phyloP scores from a whole-genome alignment of 2,113 vertebrate species.

The Cyprinodon brontotheroides region DNA sequence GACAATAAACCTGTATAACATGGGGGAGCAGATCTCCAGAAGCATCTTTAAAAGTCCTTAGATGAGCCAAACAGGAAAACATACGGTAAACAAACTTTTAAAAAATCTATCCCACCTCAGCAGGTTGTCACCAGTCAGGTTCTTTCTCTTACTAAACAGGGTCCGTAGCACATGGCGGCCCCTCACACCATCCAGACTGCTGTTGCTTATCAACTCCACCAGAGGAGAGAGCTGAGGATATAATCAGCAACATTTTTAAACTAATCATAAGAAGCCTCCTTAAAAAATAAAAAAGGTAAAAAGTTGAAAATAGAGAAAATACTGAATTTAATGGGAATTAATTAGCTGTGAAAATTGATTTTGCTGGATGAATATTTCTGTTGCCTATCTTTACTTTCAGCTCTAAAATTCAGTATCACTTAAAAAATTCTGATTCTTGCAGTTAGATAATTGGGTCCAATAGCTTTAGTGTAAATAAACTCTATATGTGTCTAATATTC shows the following conservation, averaged over 20 bases:
- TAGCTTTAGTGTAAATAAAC: too few species aligned
- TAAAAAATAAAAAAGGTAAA: background rate
- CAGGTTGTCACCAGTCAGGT: constrained; percentile 77
- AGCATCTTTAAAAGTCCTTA: background rate
- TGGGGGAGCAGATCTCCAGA: background rate
- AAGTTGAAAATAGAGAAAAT: background rate
- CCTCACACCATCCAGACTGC: constrained; percentile 83
- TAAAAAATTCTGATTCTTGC: too few species aligned
- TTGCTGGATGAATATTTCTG: too few species aligned
- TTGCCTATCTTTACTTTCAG: too few species aligned
- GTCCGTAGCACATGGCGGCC: constrained; percentile 85
- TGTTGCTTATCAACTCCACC: constrained; percentile 84
- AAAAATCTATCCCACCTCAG: constrained; percentile 74
- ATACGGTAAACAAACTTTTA: background rate
- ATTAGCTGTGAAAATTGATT: too few species aligned
- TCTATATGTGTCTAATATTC: too few species aligned
- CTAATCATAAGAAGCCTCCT: background rate
- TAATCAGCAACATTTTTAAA: constrained; percentile 5
- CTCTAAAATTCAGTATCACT: too few species aligned
- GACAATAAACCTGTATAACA: too few species aligned
- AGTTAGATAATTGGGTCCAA: too few species aligned
- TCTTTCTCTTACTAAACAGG: constrained; percentile 78
- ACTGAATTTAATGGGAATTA: background rate
- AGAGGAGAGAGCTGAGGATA: constrained; percentile 75
- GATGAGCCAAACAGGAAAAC: background rate